phyloP scores from a whole-genome alignment of 2,113 vertebrate species.

The Myiozetetes cayanensis region DNA sequence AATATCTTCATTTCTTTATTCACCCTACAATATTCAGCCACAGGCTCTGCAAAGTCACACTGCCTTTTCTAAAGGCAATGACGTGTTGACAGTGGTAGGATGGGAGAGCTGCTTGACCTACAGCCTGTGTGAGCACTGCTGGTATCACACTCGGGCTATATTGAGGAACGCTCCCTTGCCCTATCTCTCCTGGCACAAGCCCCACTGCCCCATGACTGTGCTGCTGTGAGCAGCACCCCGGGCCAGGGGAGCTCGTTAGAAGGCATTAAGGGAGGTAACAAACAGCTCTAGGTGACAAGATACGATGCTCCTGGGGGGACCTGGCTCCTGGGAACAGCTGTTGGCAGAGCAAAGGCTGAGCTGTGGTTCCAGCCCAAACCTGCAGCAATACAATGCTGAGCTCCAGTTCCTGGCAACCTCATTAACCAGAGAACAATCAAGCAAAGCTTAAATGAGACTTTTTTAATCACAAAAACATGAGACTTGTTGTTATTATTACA shows the following conservation, averaged over 20 bases:
- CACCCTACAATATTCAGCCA: neutral
- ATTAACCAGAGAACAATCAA: neutral
- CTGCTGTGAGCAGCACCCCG: neutral
- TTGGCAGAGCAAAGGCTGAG: neutral
- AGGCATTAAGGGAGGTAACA: neutral
- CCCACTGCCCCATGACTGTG: neutral
- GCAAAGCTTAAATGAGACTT: neutral
- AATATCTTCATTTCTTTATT: neutral
- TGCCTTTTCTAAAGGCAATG: neutral
- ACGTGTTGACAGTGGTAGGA: fast-evolving
- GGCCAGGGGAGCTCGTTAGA: neutral
- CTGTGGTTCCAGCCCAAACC: neutral
- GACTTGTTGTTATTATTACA: neutral
- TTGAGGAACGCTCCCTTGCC: conserved; percentile 28
- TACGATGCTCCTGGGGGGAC: neutral
- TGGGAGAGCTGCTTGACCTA: neutral
- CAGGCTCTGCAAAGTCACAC: neutral
- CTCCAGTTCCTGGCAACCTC: neutral
- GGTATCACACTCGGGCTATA: neutral
- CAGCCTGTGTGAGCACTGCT: neutral
- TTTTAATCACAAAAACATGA: neutral
- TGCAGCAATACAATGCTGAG: neutral
- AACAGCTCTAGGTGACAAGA: conserved; percentile 1
- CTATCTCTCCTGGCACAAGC: conserved; percentile 52
- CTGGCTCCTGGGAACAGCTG: neutral